Evolutionary conservation across 1,140 invertebrate genomes (phyloP), one percentile per base, ranked within the genome.

Genomic region (Phenacoccus solenopsis): DNA sequence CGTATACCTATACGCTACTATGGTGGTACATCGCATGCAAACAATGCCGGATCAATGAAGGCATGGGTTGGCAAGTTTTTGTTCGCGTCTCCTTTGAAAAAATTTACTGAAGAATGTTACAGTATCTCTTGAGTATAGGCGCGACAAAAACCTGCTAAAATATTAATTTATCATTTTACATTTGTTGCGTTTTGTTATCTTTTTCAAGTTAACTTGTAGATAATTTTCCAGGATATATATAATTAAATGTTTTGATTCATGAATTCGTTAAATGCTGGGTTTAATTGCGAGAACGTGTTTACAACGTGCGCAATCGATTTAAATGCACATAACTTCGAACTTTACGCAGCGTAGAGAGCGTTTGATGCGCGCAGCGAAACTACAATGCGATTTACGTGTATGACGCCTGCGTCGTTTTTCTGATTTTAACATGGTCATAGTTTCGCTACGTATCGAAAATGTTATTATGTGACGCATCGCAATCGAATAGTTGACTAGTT

Each of bases 191-290:
- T 24, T 3, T 64, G 22, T 64, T 64, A 64, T 64, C 16, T 49
- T 49, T 64, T 64, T 64, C 59, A 27, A 64, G 59, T 64, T 64
- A 64, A 64, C 59, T 64, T 64, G 21, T 64, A 64, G 38, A 49
- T 64, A 64, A 24, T 64, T 64, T 64, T 64, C 59, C 59, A 64
- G 59, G 59, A 64, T 64, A 64, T 24, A 64, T 64, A 64, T 64
- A 25, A 24, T 64, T 64, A 64, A 64, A 64, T 64, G 59, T 64
- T 24, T 64, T 64, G 59, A 64, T 64, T 64, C 25, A 22, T 64
- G 59, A 64, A 25, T 64, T 64, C 59, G 59, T 24, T 64, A 64
- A 64, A 64, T 9, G 59, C 59, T 64, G 59, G 59, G 22, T 27
- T 64, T 24, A 64, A 24, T 64, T 64, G 21, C 59, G 59, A 64